These are phyloP conservation scores for Pantherophis vulpinus DNA, from an alignment of 2,797 vertebrate species.

Conservation along the genomic window DNA sequence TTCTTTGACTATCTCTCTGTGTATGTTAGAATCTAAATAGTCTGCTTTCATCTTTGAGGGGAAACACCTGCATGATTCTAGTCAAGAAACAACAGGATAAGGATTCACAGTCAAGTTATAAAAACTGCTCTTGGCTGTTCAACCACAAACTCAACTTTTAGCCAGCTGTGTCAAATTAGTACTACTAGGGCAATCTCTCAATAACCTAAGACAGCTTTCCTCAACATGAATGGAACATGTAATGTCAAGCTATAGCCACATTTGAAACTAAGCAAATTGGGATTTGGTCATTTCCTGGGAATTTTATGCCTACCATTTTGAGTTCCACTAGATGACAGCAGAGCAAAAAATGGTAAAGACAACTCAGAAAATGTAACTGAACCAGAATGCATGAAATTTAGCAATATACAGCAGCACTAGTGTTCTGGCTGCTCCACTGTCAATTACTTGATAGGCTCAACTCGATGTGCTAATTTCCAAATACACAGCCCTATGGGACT, in stretches of 20 bases:
- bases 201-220: not conserved
- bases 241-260: not conserved
- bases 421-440: not conserved
- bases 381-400: not conserved
- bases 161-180: not conserved
- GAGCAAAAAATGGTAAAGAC: not conserved
- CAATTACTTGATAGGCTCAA: not conserved
- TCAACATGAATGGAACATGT: not conserved
- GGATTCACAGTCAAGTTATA: not conserved
- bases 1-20: slow-evolving; percentile 18
- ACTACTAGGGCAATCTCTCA: not conserved
- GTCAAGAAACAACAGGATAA: not conserved
- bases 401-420: not conserved
- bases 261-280: not conserved
- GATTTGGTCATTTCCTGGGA: not conserved
- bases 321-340: not conserved
- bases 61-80: slow-evolving; percentile 49
- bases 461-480: not conserved
- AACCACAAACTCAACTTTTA: not conserved
- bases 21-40: not conserved
- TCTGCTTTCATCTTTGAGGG: slow-evolving; percentile 46
- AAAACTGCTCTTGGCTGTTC: not conserved
- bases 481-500: not conserved
- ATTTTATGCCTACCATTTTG: not conserved
- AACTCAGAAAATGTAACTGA: not conserved